Evolutionary conservation across 2,797 vertebrate genomes (phyloP), one percentile per base, ranked within the genome.

Genomic region (Lacerta viridis): DNA sequence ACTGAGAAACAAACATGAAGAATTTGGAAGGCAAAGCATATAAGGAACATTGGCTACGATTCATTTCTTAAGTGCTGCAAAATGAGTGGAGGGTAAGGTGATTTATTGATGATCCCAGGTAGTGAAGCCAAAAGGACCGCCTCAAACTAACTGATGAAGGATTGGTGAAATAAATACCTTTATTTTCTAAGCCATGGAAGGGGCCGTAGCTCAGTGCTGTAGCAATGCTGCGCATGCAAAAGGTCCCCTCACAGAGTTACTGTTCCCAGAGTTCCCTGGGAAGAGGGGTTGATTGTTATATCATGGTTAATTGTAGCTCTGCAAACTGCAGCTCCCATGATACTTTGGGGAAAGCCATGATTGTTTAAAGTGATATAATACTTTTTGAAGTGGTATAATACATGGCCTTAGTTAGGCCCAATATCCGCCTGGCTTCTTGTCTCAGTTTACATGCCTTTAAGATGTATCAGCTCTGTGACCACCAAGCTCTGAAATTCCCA

Each of bases 381-480:
- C 39, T 41, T 41, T 41, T 41, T 41, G 5, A 41, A 41, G 39
- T 41, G 39, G 39, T 41, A 41, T 41, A 41, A 41, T 41, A 41
- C 39, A 41, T 41, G 39, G 3, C 39, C 39, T 41, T 41, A 41
- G 39, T 41, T 41, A 41, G 39, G 4, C 39, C 39, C 39, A 41
- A 41, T 41, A 4, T 41, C 39, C 39, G 39, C 39, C 3, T 41
- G 39, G 39, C 39, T 43, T 46, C 81, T n/a, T 46, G 7, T 83
- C 87, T 89, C 7, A 64, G 33, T 59, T 18, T 36, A 55, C 75
- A 50, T 87, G n/a, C 77, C 41, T 83, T 90, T 83, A 68, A 85
- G 74, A 92, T 79, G 18, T 29, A 74, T 90, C 84, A 91, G 1
- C 1, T 91, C 91, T 84, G 7, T 81, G 82, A 0, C 43, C 79